These are phyloP conservation scores for Conchocele bisecta DNA, from an alignment of 2,888 invertebrate genomes.

Conservation along the genomic window DNA sequence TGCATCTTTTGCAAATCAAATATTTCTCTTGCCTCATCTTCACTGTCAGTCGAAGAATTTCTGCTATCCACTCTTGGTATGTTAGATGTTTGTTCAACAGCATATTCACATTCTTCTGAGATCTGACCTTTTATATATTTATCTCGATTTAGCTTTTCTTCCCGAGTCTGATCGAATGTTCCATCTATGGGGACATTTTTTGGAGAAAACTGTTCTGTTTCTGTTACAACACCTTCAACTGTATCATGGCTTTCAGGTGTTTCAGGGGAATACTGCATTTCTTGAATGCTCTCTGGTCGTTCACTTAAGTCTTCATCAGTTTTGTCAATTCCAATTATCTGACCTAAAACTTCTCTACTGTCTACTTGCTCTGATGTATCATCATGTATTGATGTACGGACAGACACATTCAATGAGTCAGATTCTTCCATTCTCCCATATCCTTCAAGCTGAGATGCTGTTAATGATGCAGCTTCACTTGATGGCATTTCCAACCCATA, in stretches of 20 bases:
- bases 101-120: too few relatives aligned
- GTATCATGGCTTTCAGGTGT: constrained; percentile 52
- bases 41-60: neutral
- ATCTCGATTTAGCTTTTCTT: too few relatives aligned
- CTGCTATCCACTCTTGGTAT: too few relatives aligned
- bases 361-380: constrained; percentile 61
- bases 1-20: constrained; percentile 48
- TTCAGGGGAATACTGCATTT: constrained; percentile 40
- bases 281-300: constrained; percentile 41
- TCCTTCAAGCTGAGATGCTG: constrained; percentile 61
- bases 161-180: too few relatives aligned
- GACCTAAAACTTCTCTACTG: constrained; percentile 54
- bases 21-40: constrained; percentile 29
- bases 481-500: constrained; percentile 83
- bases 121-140: too few relatives aligned
- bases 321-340: constrained; percentile 51
- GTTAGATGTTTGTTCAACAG: too few relatives aligned
- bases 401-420: constrained; percentile 63
- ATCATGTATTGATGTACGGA: constrained; percentile 55
- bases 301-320: constrained; percentile 50
- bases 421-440: constrained; percentile 54
- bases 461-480: constrained; percentile 76
- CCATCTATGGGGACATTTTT: too few relatives aligned
- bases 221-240: constrained; percentile 38
- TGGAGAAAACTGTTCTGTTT: too few relatives aligned